A percentile compares a stretch with the other conserved stretches of the same genome.
Evolutionary conservation across 2,797 vertebrate genomes (phyloP).

Genomic region (Muscicapa striata): DNA sequence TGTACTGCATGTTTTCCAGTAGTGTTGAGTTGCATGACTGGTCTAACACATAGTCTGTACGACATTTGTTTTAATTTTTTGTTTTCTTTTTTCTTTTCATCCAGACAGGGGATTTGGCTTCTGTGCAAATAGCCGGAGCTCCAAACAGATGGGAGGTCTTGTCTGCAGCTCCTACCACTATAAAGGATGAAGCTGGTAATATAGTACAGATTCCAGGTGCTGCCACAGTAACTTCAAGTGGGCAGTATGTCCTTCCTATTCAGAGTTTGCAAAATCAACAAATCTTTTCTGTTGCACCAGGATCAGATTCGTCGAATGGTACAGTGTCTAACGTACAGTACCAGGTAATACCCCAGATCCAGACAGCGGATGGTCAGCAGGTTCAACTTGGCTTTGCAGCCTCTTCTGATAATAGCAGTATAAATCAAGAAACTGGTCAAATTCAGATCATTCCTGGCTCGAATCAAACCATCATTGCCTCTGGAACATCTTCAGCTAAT

Average conservation of each 20-base stretch:
- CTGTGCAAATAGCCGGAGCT: conserved; percentile 88
- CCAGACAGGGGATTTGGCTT: conserved; percentile 89
- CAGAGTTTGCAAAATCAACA: conserved; percentile 97
- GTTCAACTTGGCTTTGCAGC: conserved; percentile 94
- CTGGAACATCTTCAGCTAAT: conserved; percentile 85
- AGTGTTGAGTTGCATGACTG: conserved; percentile 49
- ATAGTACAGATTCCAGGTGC: conserved; percentile 95
- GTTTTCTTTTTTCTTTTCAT: conserved; percentile 69
- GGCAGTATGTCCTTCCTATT: conserved; percentile 98
- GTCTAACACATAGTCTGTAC: background rate
- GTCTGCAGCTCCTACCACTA: conserved; percentile 84
- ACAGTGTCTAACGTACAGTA: conserved; percentile 98
- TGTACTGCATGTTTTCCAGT: conserved; percentile 25
- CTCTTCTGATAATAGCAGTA: conserved; percentile 87
- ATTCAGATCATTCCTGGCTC: conserved; percentile 97
- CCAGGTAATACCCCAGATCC: conserved; percentile 99
- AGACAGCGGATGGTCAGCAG: conserved; percentile 91
- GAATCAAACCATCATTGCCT: conserved; percentile 89
- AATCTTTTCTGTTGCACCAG: conserved; percentile 94
- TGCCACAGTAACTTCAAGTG: conserved; percentile 93
- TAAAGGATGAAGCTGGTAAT: conserved; percentile 93
- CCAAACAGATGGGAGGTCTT: conserved; percentile 96
- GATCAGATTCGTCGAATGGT: conserved; percentile 89
- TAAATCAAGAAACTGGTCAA: conserved; percentile 95
- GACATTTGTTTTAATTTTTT: conserved; percentile 51